Base-by-base conservation (phyloP, 2,797 vertebrate species). In the Pelobates cultripes region DNA sequence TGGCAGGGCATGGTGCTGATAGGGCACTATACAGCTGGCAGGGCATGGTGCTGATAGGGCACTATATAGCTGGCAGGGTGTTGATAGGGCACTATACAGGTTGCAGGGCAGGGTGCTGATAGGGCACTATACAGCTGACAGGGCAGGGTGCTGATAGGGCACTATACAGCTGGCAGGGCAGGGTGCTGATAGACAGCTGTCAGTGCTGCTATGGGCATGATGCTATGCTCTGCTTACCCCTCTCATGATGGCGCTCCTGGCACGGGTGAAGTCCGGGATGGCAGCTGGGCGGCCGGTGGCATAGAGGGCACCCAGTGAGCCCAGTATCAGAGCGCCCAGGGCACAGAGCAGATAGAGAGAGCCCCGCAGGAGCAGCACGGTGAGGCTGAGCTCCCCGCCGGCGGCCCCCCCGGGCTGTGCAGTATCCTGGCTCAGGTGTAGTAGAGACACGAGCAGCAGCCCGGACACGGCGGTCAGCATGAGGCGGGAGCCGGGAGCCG, bases 341-440 rank as follows among this genome's bases (percentile, higher is more conserved):
- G 89, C 87, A 80, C 88, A 88, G 72, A 86, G 85, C 87, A 90
- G 86, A 89, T 89, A 91, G 10, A 92, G 70, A 70, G 51, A 69
- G 81, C 90, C 82, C 77, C 87, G 57, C 73, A 92, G 86, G 82
- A 92, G 82, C 40, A 87, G 80, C 47, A 86, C 75, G 6, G 87
- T 86, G 79, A 85, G 67, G 76, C 86, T 82, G 69, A 79, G 86
- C 53, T 69, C 72, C 66, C 66, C 72, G 4, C 6, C 60, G 9
- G 82, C 40, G 55, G 71, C 53, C 43, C 43, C 55, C 42, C 9
- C 73, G 8, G 63, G 28, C 76, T 43, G 71, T 1, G 43, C 55
- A 12, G 55, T 12, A 0, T 74, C 55, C 60, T 75, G 77, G 68
- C 67, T 40, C 73, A 84, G 66, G 67, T 79, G 82, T n/a, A 75